phyloP scores from a whole-genome alignment of 1,140 invertebrate genomes.

The Pentalonia nigronervosa region DNA sequence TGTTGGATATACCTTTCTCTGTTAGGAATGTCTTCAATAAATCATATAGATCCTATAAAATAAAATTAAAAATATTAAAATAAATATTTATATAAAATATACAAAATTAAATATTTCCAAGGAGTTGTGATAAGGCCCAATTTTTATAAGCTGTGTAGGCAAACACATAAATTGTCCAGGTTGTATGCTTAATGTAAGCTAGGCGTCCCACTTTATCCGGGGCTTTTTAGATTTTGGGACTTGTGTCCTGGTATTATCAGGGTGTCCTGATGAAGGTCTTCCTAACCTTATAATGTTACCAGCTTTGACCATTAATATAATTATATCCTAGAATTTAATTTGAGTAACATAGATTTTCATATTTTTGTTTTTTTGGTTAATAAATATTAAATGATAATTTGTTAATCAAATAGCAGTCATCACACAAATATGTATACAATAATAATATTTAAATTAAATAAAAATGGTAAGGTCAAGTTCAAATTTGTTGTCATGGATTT shows the following conservation, averaged over 20 bases:
- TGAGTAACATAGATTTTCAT: too few relatives aligned
- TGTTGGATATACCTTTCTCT: conserved; percentile 90
- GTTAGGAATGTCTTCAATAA: conserved; percentile 91
- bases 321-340: too few relatives aligned
- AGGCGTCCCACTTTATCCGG: background rate
- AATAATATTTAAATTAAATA: too few relatives aligned
- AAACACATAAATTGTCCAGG: background rate
- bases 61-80: conserved; percentile 45
- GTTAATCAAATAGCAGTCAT: too few relatives aligned
- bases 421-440: too few relatives aligned
- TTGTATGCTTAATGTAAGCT: background rate
- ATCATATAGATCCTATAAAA: conserved; percentile 89
- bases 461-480: too few relatives aligned
- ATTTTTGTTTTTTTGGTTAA: too few relatives aligned
- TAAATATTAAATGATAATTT: too few relatives aligned
- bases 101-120: background rate
- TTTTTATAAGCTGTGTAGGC: background rate
- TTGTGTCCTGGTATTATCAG: too few relatives aligned
- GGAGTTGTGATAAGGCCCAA: background rate
- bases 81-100: background rate
- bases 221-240: too few relatives aligned
- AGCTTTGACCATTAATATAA: background rate
- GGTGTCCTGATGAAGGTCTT: too few relatives aligned
- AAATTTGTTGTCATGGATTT: background rate
- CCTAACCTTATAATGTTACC: too few relatives aligned